Percentiles rank a stretch among this genome's conserved stretches.
Evolutionary conservation across 2,113 vertebrate species (phyloP).

Genomic region (Tetrao urogallus): DNA sequence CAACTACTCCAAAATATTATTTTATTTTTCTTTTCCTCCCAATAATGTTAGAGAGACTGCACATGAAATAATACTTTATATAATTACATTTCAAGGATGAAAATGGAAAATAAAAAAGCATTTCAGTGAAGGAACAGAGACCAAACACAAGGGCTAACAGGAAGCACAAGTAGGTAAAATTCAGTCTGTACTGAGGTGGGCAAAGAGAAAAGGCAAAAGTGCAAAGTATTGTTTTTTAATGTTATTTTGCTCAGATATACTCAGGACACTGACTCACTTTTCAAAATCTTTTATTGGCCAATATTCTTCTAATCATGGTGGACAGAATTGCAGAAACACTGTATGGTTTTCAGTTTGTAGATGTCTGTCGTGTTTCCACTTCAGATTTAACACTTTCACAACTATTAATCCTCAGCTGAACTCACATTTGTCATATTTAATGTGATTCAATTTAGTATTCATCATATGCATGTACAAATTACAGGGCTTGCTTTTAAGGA

Average conservation of each 20-base stretch:
- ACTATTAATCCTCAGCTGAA: not conserved
- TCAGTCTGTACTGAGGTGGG: not conserved
- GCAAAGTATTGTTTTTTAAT: not conserved
- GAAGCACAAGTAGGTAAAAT: not conserved
- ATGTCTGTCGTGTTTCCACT: not conserved
- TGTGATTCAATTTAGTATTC: conserved; percentile 24
- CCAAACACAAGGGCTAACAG: not conserved
- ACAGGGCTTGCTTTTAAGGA: not conserved
- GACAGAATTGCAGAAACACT: not conserved
- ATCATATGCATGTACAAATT: conserved; percentile 33
- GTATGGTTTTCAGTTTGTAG: not conserved
- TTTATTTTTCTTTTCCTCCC: not conserved
- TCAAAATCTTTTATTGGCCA: not conserved
- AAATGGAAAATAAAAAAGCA: not conserved
- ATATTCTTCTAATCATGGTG: not conserved
- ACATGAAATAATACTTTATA: not conserved
- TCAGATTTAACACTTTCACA: not conserved
- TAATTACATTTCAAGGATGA: not conserved
- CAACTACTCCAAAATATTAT: not conserved
- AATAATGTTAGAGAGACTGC: not conserved
- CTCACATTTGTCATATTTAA: conserved; percentile 28
- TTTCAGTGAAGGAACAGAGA: not conserved
- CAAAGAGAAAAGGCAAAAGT: not conserved
- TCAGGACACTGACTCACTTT: not conserved
- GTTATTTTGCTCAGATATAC: not conserved